A percentile compares a stretch with the other conserved stretches of the same genome.
Conservation (phyloP, 2,888 invertebrate genomes). For the Tetanocera ferruginea region DNA sequence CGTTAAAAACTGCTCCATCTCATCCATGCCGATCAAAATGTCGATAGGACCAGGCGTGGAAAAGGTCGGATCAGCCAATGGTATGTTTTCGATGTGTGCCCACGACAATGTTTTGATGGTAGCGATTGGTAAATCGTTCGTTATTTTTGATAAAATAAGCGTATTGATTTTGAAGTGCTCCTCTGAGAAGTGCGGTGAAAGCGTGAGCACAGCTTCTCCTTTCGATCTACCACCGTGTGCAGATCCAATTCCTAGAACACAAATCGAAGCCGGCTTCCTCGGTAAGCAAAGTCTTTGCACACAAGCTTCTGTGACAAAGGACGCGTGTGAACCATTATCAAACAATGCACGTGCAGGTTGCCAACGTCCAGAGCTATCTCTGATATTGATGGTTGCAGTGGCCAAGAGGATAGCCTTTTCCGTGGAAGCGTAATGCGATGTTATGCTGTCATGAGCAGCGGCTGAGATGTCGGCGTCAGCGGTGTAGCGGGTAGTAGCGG, state of each 20-base stretch:
- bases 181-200: not conserved
- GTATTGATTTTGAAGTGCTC: not conserved
- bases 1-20: constrained; percentile 9
- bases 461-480: not conserved
- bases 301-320: constrained; percentile 19
- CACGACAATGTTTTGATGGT: not conserved
- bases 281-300: constrained; percentile 1
- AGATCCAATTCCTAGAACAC: not conserved
- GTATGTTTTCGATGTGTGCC: constrained; percentile 1
- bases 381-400: not conserved
- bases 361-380: not conserved
- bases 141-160: constrained; percentile 6
- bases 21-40: constrained; percentile 16
- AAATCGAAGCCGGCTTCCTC: too few relatives aligned
- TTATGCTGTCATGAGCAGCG: not conserved
- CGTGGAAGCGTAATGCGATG: not conserved
- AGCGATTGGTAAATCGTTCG: not conserved
- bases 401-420: not conserved
- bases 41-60: constrained; percentile 16
- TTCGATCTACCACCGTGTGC: not conserved
- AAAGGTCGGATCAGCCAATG: constrained; percentile 22
- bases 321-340: constrained; percentile 17
- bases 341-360: not conserved
- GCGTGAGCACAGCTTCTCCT: not conserved
- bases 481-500: not conserved